These are phyloP conservation scores for Lampris incognitus DNA, from an alignment of 2,113 vertebrate species.

Conservation along the genomic window DNA sequence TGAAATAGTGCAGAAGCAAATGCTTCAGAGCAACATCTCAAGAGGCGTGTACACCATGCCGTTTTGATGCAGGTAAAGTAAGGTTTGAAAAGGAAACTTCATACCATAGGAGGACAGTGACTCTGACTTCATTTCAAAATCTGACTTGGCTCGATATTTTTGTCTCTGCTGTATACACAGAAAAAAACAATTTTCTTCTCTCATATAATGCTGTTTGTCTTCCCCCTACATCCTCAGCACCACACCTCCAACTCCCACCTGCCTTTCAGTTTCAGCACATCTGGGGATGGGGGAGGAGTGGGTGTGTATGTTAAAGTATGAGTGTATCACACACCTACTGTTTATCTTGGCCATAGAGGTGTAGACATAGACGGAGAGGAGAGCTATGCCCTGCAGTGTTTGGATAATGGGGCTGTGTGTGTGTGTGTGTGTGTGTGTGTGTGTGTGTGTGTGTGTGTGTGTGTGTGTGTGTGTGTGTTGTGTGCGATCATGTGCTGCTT, in stretches of 20 bases:
- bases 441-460: slow-evolving; percentile 17
- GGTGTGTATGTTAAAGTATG: slow-evolving; percentile 54
- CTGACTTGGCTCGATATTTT: neutral
- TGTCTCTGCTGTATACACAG: neutral
- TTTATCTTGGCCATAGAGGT: slow-evolving; percentile 73
- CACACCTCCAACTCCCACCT: slow-evolving; percentile 27
- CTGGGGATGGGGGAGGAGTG: slow-evolving; percentile 32
- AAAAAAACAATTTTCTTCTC: neutral
- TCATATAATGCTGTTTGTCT: neutral
- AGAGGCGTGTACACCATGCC: neutral
- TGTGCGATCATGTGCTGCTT: slow-evolving; percentile 1
- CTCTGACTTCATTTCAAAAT: neutral
- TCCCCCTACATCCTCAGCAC: neutral
- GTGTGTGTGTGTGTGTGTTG: slow-evolving; percentile 19
- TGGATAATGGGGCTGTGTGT: slow-evolving; percentile 49
- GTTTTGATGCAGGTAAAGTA: neutral
- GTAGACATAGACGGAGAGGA: slow-evolving; percentile 63
- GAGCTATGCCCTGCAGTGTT: slow-evolving; percentile 65
- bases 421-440: slow-evolving; percentile 5
- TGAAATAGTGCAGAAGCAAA: neutral
- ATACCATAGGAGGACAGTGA: neutral
- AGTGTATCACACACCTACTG: slow-evolving; percentile 64
- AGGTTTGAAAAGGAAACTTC: neutral
- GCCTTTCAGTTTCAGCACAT: slow-evolving; percentile 46
- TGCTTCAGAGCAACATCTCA: slow-evolving; percentile 6